Conservation (phyloP, 2,888 invertebrate species). For the Hipparchia sbordonii region DNA sequence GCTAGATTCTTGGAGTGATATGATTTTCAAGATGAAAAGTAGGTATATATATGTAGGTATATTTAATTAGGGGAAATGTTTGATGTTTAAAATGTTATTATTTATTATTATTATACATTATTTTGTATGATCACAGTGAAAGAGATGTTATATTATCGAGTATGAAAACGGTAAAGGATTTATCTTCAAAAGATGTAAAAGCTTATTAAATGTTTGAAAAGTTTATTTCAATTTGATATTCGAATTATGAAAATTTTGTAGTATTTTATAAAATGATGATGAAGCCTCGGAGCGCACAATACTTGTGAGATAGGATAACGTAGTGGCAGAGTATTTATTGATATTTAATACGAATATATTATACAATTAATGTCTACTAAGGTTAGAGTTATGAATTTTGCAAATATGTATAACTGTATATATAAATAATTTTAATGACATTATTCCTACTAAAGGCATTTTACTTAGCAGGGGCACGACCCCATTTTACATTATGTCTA, state of each 20-base stretch:
- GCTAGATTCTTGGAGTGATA: slow-evolving; percentile 52
- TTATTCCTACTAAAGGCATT: background rate
- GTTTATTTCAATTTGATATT: slow-evolving; percentile 42
- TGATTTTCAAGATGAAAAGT: slow-evolving; percentile 31
- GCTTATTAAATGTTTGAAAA: slow-evolving; percentile 36
- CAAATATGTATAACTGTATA: slow-evolving; percentile 8
- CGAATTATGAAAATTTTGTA: slow-evolving; percentile 51
- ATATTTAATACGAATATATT: slow-evolving; percentile 47
- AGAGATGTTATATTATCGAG: slow-evolving; percentile 13
- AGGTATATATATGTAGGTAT: background rate
- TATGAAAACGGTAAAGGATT: slow-evolving; percentile 28
- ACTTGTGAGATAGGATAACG: slow-evolving; percentile 73
- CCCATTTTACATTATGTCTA: background rate
- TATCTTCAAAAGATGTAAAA: slow-evolving; percentile 41
- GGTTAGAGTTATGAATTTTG: slow-evolving; percentile 33
- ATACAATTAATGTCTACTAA: slow-evolving; percentile 45
- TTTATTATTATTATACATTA: slow-evolving; percentile 13
- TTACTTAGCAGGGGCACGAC: background rate
- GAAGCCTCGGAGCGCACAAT: slow-evolving; percentile 78
- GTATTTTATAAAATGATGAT: slow-evolving; percentile 57
- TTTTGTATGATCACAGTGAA: slow-evolving; percentile 30
- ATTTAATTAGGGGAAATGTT: slow-evolving; percentile 17
- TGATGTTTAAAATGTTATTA: slow-evolving; percentile 12
- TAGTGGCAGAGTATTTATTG: slow-evolving; percentile 61
- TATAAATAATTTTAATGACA: background rate